phyloP scores from a whole-genome alignment of 1,140 invertebrate genomes.

The Anthonomus grandis region DNA sequence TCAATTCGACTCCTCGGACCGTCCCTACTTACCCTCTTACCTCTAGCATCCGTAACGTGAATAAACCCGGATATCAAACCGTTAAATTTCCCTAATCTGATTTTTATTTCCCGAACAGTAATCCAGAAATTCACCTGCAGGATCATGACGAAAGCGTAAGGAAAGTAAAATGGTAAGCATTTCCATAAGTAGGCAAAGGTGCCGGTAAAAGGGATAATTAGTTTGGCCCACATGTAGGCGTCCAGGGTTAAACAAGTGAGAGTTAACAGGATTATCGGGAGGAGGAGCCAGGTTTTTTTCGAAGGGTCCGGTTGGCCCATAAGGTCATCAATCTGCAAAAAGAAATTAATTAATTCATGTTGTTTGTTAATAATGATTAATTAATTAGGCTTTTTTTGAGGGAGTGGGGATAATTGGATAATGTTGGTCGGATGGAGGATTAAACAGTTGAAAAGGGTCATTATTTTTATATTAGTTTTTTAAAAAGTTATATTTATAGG shows the following conservation, averaged over 20 bases:
- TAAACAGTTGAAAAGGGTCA: too few relatives aligned
- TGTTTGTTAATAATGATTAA: too few relatives aligned
- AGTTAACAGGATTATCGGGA: conserved; percentile 2
- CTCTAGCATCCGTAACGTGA: too few relatives aligned
- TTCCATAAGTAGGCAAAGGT: conserved; percentile 4
- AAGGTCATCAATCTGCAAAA: conserved; percentile 8
- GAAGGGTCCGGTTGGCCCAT: background rate
- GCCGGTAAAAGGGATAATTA: background rate
- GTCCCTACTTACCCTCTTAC: too few relatives aligned
- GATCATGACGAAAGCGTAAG: conserved; percentile 12
- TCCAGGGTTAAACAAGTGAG: conserved; percentile 13
- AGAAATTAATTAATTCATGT: too few relatives aligned
- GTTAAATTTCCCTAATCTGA: conserved; percentile 1
- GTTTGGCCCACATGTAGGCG: conserved; percentile 14
- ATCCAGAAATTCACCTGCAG: conserved; percentile 15
- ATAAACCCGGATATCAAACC: background rate
- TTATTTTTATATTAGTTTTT: too few relatives aligned
- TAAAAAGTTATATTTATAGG: too few relatives aligned
- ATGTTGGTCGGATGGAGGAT: too few relatives aligned
- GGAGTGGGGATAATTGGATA: too few relatives aligned
- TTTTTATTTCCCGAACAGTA: background rate
- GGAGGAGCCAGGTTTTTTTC: conserved; percentile 1
- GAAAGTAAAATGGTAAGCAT: conserved; percentile 16
- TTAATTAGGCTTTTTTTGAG: too few relatives aligned
- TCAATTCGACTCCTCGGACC: too few relatives aligned